Percentiles rank a stretch among this genome's conserved stretches.
Conservation (phyloP, 1,140 invertebrate genomes). For the Eupristina koningsbergeri region DNA sequence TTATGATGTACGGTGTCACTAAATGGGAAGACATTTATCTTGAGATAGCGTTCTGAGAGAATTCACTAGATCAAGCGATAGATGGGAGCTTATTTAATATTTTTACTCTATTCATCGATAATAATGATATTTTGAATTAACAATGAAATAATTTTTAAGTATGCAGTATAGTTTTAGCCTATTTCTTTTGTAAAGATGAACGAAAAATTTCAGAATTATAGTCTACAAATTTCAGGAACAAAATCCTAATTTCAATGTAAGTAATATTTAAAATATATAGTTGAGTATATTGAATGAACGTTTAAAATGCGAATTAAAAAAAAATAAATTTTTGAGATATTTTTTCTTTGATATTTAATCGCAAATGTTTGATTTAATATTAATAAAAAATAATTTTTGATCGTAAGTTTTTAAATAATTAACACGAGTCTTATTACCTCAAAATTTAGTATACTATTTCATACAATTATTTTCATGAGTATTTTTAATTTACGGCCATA, state of each 20-base stretch:
- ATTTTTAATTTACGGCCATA: not conserved
- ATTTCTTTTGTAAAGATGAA: too few species aligned
- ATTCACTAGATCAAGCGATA: conserved; percentile 58
- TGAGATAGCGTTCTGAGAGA: conserved; percentile 60
- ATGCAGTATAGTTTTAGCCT: too few species aligned
- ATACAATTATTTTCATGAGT: not conserved
- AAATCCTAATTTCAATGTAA: too few species aligned
- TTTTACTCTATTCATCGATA: conserved; percentile 56
- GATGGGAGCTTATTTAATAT: conserved; percentile 61
- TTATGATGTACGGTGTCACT: conserved; percentile 64
- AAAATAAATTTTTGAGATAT: too few species aligned
- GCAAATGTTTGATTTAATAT: not conserved
- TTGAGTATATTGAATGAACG: too few species aligned
- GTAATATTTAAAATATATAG: too few species aligned
- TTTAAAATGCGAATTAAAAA: too few species aligned
- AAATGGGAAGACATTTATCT: conserved; percentile 56
- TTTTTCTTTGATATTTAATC: too few species aligned
- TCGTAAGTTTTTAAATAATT: not conserved
- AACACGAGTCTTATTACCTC: not conserved
- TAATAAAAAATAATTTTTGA: not conserved
- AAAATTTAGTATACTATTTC: not conserved
- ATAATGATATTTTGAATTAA: conserved; percentile 15
- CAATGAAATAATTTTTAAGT: not conserved
- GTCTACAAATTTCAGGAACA: too few species aligned
- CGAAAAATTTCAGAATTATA: too few species aligned